Conservation (phyloP, 2,888 invertebrate species). For the Drosophila paucipuncta region DNA sequence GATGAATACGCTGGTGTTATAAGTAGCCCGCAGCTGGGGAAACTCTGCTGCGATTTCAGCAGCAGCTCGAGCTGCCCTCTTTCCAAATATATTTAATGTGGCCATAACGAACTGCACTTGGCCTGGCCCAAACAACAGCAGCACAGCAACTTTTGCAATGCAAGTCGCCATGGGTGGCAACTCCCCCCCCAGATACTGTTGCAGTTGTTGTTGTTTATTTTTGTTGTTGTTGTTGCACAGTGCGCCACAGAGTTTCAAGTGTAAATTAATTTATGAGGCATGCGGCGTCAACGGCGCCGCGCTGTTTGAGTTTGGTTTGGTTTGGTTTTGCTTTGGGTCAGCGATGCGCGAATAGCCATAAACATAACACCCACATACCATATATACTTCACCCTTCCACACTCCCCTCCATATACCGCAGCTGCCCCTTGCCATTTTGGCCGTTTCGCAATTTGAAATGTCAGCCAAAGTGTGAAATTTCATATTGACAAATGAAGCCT, state of each 20-base stretch:
- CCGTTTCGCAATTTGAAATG: conserved; percentile 59
- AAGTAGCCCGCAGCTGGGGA: conserved; percentile 1
- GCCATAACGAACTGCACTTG: conserved; percentile 60
- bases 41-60: conserved; percentile 3
- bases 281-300: conserved; percentile 67
- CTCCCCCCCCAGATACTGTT: conserved; percentile 42
- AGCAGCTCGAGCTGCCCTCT: not conserved
- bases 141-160: conserved; percentile 43
- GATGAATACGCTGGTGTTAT: conserved; percentile 1
- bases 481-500: conserved; percentile 75
- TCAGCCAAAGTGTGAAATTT: conserved; percentile 78
- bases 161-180: conserved; percentile 60
- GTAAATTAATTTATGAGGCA: conserved; percentile 80
- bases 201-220: conserved; percentile 55
- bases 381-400: not conserved
- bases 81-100: conserved; percentile 51
- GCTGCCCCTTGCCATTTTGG: conserved; percentile 26
- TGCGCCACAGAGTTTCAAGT: conserved; percentile 71
- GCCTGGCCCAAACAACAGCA: conserved; percentile 23
- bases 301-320: conserved; percentile 23
- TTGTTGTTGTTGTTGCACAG: conserved; percentile 50
- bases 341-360: conserved; percentile 22
- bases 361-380: conserved; percentile 2
- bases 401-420: not conserved
- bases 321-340: conserved; percentile 37